Conservation (phyloP, 2,113 vertebrate genomes). For the Falco punctatus region DNA sequence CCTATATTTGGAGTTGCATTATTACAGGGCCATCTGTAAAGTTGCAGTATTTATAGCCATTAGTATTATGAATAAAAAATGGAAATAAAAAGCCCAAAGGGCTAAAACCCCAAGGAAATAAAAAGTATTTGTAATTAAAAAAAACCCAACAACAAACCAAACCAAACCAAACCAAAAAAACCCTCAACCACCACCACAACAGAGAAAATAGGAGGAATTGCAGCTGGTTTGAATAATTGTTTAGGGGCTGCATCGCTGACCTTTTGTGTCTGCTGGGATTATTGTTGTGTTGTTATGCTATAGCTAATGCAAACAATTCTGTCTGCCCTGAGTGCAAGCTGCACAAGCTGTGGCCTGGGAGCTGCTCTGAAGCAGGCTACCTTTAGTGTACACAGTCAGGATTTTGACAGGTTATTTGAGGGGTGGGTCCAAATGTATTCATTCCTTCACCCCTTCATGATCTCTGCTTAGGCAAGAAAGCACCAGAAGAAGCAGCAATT, state of each 20-base stretch:
- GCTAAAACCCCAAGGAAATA: not conserved
- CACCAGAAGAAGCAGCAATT: not conserved
- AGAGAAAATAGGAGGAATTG: not conserved
- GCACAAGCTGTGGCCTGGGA: not conserved
- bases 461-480: not conserved
- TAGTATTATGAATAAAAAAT: not conserved
- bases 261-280: not conserved
- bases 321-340: fast-evolving
- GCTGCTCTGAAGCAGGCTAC: not conserved
- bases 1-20: not conserved
- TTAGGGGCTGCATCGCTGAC: not conserved
- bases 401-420: not conserved
- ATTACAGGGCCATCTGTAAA: not conserved
- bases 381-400: too few species aligned
- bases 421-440: not conserved
- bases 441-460: not conserved
- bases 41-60: not conserved
- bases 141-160: too few species aligned
- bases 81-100: not conserved
- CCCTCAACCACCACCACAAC: too few species aligned
- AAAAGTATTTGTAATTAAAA: not conserved
- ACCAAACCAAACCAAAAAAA: not conserved
- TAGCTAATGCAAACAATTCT: not conserved
- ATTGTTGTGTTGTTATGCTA: not conserved
- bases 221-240: not conserved